These are phyloP conservation scores for Stenodera caucasica DNA, from an alignment of 2,888 invertebrate genomes.

Conservation along the genomic window DNA sequence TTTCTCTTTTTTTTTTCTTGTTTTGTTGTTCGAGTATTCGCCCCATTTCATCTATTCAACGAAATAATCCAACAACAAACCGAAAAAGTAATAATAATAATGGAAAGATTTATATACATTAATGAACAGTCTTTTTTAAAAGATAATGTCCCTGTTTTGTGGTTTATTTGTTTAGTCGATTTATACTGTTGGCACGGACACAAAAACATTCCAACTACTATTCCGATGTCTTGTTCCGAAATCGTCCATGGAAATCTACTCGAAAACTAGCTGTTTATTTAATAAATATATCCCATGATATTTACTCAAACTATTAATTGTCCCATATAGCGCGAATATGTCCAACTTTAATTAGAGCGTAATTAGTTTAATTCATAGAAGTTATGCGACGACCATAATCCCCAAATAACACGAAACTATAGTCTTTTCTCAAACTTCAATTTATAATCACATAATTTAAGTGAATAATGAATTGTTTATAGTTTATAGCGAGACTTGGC, in stretches of 20 bases:
- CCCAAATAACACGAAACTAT: constrained; percentile 30
- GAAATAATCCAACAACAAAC: neutral
- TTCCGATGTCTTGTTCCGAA: neutral
- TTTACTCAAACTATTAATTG: constrained; percentile 30
- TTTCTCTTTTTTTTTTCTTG: neutral
- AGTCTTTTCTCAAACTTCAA: constrained; percentile 4
- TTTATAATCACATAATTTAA: too few species aligned
- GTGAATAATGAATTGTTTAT: neutral
- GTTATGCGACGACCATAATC: constrained; percentile 32
- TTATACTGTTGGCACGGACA: neutral
- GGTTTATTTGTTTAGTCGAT: neutral
- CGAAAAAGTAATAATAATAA: neutral
- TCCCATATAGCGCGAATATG: constrained; percentile 22
- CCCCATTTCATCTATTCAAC: neutral
- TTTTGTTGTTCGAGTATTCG: neutral
- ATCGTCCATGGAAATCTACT: neutral
- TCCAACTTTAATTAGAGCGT: constrained; percentile 33
- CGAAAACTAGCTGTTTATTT: neutral
- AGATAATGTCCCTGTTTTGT: neutral
- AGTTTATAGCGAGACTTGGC: neutral
- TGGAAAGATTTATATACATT: neutral
- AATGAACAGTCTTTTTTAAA: neutral
- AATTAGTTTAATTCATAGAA: constrained; percentile 36
- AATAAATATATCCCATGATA: constrained; percentile 32
- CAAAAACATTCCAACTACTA: neutral